Base-by-base conservation (phyloP, 1,140 invertebrate species). In the Drosophila sturtevanti region DNA sequence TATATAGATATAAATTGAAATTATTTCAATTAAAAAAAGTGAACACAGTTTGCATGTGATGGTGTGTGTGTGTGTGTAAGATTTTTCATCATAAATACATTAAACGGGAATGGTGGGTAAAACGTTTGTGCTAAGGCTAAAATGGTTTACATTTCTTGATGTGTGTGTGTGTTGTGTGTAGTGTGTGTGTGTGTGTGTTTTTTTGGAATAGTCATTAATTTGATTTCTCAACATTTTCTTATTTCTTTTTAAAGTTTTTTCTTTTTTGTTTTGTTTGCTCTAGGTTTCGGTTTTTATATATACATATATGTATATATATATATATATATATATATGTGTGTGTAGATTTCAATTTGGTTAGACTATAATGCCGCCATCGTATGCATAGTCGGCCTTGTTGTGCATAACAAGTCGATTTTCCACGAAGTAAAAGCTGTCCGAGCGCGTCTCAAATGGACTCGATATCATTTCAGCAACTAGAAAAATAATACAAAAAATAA, bases 351-450 rank as follows among this genome's bases (percentile, higher is more conserved):
- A 12, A 18, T 11, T 38, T 1, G 22, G 60, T 86, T 91, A 91
- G 54, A 91, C 73, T 63, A 84, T 77, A 60, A 90, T 76, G 12
- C 91, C 91, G n/a, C 91, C 91, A 61, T 92, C 91, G 51, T 92
- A 92, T 48, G 91, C 91, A 63, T 92, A 92, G 78, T 91, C 87
- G 72, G 90, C 98, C 94, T 99, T 99, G 92, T 99, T 99, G 93
- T 99, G 98, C 98, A 99, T 99, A 63, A 99, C 97, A 54, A 99
- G 94, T 91, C 95, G 94, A 92, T 99, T 96, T 91, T 99, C 98
- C 48, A 99, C 98, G 93, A 99, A 99, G 93, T 99, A 99, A 93
- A 99, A 99, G 85, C 98, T 99, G 93, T 99, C 98, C 0, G 98
- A 99, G 78, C 97, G 95, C 18, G 98, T 99, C 92, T 99, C 98